Base-by-base conservation (phyloP, 2,797 vertebrate genomes). In the Acanthornis magna region DNA sequence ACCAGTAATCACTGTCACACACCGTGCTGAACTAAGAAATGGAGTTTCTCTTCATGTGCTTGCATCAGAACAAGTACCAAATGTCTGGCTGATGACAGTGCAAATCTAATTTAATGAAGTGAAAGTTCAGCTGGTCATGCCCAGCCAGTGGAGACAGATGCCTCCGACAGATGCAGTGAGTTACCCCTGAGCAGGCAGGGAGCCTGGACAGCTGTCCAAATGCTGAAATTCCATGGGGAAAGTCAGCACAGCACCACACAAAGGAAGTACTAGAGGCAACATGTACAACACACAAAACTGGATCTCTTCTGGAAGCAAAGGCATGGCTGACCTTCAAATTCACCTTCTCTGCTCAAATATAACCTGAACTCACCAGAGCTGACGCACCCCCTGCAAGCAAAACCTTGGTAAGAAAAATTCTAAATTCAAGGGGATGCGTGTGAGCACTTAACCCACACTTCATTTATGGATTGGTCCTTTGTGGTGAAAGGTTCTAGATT, bases 251-350 rank as follows among this genome's bases (percentile, higher is more conserved):
- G n/a, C 16, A 29, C 10, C 30, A 48, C 11, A 25, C 53, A 27
- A 34, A 78, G 14, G 26, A 34, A 29, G 9, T 15, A n/a, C 34
- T 5, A 40, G 16, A 54, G 43, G 62, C 22, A 77, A n/a, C 18
- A 13, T 0, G 4, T 21, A 9, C 61, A 68, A 29, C 29, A n/a
- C 0, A 1, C 3, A 34, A 14, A 62, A 47, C 42, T 21, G 27
- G 15, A 30, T 23, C 18, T 40, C n/a, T 45, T 40, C 57, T 40
- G 78, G 42, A 76, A 88, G 50, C 3, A 2, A 40, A 63, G 32
- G 17, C 34, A 36, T 4, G 3, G 42, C 42, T 79, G 53, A 78
- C 27, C 50, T 81, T 84, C 88, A 62, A 51, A 45, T 15, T 74
- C 51, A 25, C 40, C 67, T 91, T 27, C 75, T 34, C 23, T 76